These are phyloP conservation scores for Oreochromis niloticus DNA, from an alignment of 2,113 vertebrate genomes.

Conservation along the genomic window DNA sequence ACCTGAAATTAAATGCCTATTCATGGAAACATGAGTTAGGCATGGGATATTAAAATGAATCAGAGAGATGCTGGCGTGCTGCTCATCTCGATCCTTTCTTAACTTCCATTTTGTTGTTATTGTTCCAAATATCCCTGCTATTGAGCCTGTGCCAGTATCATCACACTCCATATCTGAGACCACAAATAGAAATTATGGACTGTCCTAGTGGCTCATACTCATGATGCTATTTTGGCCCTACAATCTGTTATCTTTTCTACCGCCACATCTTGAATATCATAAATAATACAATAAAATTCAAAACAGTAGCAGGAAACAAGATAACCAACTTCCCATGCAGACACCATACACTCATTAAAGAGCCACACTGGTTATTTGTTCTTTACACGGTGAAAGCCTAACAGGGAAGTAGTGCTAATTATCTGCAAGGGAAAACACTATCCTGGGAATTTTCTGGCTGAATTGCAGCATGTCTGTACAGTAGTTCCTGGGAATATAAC, in stretches of 20 bases:
- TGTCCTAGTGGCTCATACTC: background rate
- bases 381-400: slow-evolving; percentile 11
- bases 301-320: background rate
- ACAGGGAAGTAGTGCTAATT: slow-evolving; percentile 16
- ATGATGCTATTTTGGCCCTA: background rate
- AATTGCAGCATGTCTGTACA: background rate
- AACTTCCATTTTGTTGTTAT: background rate
- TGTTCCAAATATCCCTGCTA: background rate
- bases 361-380: background rate
- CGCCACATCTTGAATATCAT: background rate
- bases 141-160: background rate
- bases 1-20: background rate
- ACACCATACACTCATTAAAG: background rate
- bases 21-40: background rate
- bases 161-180: background rate
- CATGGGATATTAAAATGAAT: background rate
- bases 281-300: background rate
- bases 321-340: background rate
- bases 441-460: background rate
- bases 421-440: background rate
- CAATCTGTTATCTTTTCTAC: background rate
- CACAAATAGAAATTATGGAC: background rate
- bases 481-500: background rate
- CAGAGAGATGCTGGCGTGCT: background rate
- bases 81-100: background rate